These are phyloP conservation scores for Stenodera caucasica DNA, from an alignment of 2,888 invertebrate species.

Conservation along the genomic window DNA sequence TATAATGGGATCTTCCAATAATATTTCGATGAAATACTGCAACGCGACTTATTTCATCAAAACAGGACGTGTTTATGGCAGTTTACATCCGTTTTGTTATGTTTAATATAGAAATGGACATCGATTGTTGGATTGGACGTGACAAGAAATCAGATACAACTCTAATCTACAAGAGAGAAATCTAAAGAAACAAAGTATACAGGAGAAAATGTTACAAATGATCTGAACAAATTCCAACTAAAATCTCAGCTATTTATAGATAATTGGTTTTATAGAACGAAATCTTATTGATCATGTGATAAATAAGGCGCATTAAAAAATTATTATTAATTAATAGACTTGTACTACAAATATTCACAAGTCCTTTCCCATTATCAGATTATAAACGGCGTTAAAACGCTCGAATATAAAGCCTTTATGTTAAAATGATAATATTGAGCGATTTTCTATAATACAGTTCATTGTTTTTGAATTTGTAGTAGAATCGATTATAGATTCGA, in stretches of 20 bases:
- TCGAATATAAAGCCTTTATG: slow-evolving; percentile 30
- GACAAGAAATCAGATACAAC: slow-evolving; percentile 1
- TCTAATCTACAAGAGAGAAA: not conserved
- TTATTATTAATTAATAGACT: slow-evolving; percentile 20
- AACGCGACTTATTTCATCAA: not conserved
- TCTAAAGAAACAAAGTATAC: not conserved
- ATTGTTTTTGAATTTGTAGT: not conserved
- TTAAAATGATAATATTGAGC: slow-evolving; percentile 32
- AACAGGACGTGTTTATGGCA: slow-evolving; percentile 5
- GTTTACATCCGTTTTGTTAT: not conserved
- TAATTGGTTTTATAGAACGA: not conserved
- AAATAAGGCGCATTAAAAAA: slow-evolving; percentile 28
- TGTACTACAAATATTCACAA: slow-evolving; percentile 25
- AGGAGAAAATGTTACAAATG: not conserved
- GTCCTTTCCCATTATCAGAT: slow-evolving; percentile 33
- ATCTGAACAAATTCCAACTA: not conserved
- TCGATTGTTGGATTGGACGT: not conserved
- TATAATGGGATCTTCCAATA: too few relatives aligned
- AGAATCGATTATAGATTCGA: not conserved
- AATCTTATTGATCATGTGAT: slow-evolving; percentile 19
- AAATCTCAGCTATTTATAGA: too few relatives aligned
- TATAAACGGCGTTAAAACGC: slow-evolving; percentile 30
- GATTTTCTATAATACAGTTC: not conserved
- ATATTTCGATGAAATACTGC: not conserved
- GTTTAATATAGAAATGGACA: not conserved